These are phyloP conservation scores for Caerostris darwini DNA, from an alignment of 1,140 invertebrate genomes.

Conservation along the genomic window DNA sequence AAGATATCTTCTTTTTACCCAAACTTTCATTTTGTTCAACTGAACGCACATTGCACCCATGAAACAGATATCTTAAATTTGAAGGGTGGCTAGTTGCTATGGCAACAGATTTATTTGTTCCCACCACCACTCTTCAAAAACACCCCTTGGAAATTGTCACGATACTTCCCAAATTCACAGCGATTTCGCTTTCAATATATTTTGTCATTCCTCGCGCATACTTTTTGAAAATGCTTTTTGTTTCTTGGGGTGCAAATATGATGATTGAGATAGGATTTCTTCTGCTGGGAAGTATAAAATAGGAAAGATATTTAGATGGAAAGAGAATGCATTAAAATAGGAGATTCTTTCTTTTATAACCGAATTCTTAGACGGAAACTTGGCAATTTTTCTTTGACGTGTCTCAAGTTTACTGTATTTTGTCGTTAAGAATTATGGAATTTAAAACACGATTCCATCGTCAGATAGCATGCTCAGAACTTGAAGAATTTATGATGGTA, in stretches of 20 bases:
- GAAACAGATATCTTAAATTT: conserved; percentile 43
- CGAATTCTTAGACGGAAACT: background rate
- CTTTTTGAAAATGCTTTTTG: background rate
- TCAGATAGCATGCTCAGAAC: too few relatives aligned
- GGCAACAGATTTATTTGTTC: conserved; percentile 13
- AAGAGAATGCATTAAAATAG: background rate
- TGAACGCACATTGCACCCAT: background rate
- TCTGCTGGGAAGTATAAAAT: background rate
- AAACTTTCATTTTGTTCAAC: background rate
- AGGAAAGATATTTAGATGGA: background rate
- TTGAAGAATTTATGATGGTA: too few relatives aligned
- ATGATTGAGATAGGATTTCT: background rate
- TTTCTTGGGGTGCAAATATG: background rate
- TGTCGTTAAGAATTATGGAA: background rate
- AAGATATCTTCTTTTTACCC: background rate
- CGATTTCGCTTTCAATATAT: background rate
- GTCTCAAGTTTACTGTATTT: background rate
- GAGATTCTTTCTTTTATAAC: background rate
- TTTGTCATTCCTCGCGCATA: background rate
- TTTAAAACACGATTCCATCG: background rate
- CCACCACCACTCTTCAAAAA: background rate
- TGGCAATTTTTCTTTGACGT: background rate
- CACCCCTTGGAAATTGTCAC: conserved; percentile 24
- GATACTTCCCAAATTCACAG: background rate
- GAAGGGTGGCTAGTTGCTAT: conserved; percentile 24